Percentiles rank a stretch among this genome's conserved stretches.
Evolutionary conservation across 2,113 vertebrate genomes (phyloP).

Genomic region (Pterocles orientalis): DNA sequence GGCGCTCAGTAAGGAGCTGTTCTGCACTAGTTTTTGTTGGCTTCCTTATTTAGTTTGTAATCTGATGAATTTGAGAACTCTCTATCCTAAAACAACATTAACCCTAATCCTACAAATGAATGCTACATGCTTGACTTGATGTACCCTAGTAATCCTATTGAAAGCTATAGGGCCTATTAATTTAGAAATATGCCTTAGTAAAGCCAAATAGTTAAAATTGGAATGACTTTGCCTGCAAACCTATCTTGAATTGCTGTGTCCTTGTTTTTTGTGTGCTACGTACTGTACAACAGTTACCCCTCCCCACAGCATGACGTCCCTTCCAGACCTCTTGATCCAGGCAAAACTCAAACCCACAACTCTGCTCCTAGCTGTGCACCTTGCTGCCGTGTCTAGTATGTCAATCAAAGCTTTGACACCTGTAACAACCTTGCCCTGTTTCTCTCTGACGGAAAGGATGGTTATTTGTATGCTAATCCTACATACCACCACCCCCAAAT

Average conservation of each 20-base stretch:
- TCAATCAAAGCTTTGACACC: background rate
- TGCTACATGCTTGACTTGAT: background rate
- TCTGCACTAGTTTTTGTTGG: background rate
- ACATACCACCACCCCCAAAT: background rate
- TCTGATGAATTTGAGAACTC: background rate
- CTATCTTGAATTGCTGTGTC: background rate
- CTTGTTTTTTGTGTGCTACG: rapidly evolving
- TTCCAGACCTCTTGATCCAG: background rate
- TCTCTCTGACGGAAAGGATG: background rate
- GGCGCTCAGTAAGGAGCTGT: background rate
- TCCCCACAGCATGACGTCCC: background rate
- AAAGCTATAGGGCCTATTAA: background rate
- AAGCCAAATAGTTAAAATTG: background rate
- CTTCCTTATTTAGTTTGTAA: slow-evolving; percentile 28
- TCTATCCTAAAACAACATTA: background rate
- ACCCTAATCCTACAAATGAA: background rate
- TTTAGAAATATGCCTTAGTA: background rate
- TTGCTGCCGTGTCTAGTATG: background rate
- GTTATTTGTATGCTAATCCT: slow-evolving; percentile 18
- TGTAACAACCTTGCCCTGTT: background rate
- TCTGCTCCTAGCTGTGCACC: background rate
- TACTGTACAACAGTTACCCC: background rate
- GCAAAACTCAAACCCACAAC: background rate
- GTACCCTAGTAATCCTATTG: background rate
- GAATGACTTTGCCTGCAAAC: background rate